phyloP scores from a whole-genome alignment of 2,888 invertebrate genomes.

The Atrina japonica region DNA sequence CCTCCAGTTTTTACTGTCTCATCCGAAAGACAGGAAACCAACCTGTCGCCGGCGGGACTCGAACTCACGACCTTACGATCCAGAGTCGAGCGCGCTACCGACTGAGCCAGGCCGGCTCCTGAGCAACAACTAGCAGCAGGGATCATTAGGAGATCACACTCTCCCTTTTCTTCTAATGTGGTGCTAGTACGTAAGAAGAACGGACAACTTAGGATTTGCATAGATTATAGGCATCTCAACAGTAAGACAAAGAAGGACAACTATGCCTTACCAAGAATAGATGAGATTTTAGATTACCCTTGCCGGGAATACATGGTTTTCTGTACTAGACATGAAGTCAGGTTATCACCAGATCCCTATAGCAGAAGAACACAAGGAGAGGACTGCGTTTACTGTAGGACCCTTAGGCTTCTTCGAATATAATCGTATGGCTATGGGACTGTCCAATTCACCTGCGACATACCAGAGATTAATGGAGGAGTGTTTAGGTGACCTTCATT shows the following conservation, averaged over 20 bases:
- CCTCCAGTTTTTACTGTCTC: too few species aligned
- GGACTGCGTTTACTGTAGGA: constrained; percentile 9
- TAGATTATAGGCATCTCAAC: constrained; percentile 23
- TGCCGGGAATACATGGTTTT: constrained; percentile 3
- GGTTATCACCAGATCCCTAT: constrained; percentile 19
- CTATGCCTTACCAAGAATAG: constrained; percentile 12
- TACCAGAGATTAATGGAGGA: constrained; percentile 32
- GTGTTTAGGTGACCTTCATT: constrained; percentile 22
- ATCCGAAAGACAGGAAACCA: too few species aligned
- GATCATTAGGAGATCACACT: constrained; percentile 11
- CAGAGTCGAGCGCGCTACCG: too few species aligned
- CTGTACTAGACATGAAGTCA: constrained; percentile 18
- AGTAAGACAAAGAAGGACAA: constrained; percentile 2
- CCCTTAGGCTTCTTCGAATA: not conserved
- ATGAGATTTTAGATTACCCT: constrained; percentile 10
- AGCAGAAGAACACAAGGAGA: constrained; percentile 14
- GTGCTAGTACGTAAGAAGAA: constrained; percentile 17
- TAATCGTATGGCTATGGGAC: constrained; percentile 3
- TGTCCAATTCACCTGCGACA: too few species aligned
- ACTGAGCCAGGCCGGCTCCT: too few species aligned
- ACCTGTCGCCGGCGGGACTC: too few species aligned
- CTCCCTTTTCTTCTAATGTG: constrained; percentile 11
- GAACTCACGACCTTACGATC: too few species aligned
- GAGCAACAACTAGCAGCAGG: constrained; percentile 13
- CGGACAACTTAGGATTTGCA: constrained; percentile 13